These are phyloP conservation scores for Orthosia cruda DNA, from an alignment of 2,888 invertebrate species.

Conservation along the genomic window DNA sequence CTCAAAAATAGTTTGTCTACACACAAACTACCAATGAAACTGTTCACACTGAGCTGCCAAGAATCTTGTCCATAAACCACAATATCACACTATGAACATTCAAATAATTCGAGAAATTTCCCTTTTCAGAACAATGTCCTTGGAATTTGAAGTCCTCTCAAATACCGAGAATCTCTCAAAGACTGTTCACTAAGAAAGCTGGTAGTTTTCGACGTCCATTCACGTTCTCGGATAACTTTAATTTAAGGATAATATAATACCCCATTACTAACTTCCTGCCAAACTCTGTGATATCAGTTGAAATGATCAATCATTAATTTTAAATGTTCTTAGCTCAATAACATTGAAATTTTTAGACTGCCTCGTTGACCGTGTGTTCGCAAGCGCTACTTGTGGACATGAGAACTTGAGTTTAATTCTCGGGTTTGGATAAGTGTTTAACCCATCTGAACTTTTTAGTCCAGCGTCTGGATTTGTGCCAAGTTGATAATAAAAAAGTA, in stretches of 20 bases:
- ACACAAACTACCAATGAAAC: neutral
- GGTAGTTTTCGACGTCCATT: constrained; percentile 9
- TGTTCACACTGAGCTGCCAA: neutral
- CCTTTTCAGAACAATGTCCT: constrained; percentile 24
- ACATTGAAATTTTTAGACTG: no score
- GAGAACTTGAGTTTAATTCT: no score
- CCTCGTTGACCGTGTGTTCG: no score
- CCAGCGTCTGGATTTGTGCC: no score
- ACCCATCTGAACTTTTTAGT: no score
- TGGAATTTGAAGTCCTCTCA: constrained; percentile 1
- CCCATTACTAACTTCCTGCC: neutral
- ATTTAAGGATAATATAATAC: constrained; percentile 14
- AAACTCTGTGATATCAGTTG: no score
- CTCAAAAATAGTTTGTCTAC: constrained; percentile 5
- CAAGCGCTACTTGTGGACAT: no score
- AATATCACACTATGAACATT: constrained; percentile 12
- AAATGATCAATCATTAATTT: no score
- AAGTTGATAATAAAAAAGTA: no score
- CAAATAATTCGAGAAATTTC: constrained; percentile 28
- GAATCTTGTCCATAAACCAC: constrained; percentile 15
- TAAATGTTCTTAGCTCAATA: no score
- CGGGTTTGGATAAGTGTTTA: no score
- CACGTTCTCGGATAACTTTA: constrained; percentile 26
- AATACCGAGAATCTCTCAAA: constrained; percentile 13
- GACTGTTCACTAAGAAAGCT: constrained; percentile 17